Evolutionary conservation across 2,113 vertebrate species (phyloP).

Genomic region (Thomomys bottae): DNA sequence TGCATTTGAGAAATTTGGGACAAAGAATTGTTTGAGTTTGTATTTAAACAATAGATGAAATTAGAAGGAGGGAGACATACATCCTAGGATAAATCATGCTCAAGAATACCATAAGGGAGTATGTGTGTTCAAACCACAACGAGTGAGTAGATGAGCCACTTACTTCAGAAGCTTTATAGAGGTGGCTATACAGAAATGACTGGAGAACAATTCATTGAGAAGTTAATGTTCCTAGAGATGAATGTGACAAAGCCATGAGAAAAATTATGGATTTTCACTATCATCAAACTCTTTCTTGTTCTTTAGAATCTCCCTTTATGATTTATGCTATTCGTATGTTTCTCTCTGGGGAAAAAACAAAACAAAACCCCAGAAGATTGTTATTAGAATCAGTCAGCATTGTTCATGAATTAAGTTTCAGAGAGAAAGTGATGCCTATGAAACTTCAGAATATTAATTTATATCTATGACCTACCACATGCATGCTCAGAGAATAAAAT

Average conservation of each 20-base stretch:
- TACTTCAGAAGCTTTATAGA: not conserved
- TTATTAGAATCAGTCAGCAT: not conserved
- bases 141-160: not conserved
- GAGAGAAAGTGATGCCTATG: not conserved
- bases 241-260: not conserved
- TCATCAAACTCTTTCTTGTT: not conserved
- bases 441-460: conserved; percentile 12
- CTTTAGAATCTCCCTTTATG: not conserved
- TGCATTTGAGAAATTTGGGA: not conserved
- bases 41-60: not conserved
- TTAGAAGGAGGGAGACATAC: not conserved
- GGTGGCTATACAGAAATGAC: not conserved
- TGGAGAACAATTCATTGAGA: not conserved
- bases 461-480: not conserved
- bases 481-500: not conserved
- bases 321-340: not conserved
- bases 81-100: not conserved
- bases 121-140: not conserved
- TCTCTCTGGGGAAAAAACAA: not conserved
- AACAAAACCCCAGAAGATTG: too few species aligned
- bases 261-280: not conserved
- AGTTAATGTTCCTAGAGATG: not conserved
- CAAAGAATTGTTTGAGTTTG: not conserved
- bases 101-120: not conserved
- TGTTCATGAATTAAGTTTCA: not conserved